Evolutionary conservation across 2,113 vertebrate genomes (phyloP).

Genomic region (Willisornis vidua): DNA sequence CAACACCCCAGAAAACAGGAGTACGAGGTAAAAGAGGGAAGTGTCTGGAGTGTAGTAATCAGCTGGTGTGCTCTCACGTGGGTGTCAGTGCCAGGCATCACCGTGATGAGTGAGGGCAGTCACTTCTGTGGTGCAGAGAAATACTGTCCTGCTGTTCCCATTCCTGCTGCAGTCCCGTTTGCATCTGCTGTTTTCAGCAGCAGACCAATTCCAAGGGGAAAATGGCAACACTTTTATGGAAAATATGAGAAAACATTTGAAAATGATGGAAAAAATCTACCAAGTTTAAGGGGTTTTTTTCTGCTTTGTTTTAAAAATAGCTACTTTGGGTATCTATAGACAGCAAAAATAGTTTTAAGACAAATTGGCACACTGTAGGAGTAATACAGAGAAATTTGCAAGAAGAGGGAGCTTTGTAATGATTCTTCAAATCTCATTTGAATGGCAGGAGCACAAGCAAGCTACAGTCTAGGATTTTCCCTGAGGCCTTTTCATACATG

Average conservation of each 20-base stretch:
- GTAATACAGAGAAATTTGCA: background rate
- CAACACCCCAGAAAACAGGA: background rate
- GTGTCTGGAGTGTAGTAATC: background rate
- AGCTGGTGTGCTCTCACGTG: accelerated
- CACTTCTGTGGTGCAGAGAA: background rate
- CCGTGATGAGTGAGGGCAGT: background rate
- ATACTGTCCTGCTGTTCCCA: background rate
- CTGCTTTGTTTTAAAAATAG: background rate
- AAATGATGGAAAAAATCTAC: background rate
- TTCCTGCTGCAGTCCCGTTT: background rate
- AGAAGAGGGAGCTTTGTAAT: background rate
- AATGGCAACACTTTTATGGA: background rate
- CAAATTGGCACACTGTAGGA: background rate
- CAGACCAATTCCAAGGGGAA: background rate
- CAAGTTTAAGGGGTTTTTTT: background rate
- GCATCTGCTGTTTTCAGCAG: background rate
- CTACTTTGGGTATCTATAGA: background rate
- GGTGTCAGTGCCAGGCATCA: background rate
- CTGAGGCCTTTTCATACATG: background rate
- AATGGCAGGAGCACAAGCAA: background rate
- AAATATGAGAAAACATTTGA: background rate
- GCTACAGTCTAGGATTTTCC: background rate
- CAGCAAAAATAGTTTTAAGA: background rate
- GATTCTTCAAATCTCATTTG: background rate
- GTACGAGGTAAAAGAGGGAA: background rate